phyloP scores from a whole-genome alignment of 2,113 vertebrate species.

The Gopherus flavomarginatus region DNA sequence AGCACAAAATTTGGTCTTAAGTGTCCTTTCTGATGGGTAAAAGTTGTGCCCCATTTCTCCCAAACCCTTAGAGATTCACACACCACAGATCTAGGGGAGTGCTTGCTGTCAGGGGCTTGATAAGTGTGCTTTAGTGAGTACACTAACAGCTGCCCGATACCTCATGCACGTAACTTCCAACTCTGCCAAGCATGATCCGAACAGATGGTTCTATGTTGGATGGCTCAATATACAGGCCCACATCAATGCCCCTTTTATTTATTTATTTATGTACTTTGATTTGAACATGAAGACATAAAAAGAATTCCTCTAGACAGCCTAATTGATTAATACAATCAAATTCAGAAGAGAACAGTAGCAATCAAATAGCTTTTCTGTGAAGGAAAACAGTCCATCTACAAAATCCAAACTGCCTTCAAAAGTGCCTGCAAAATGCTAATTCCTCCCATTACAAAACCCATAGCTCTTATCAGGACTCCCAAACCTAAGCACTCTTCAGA shows the following conservation, averaged over 20 bases:
- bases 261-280: not conserved
- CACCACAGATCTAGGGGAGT: not conserved
- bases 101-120: not conserved
- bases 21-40: not conserved
- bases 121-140: not conserved
- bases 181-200: accelerated
- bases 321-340: not conserved
- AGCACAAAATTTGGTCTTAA: not conserved
- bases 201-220: not conserved
- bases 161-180: not conserved
- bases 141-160: slow-evolving; percentile 8
- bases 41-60: not conserved
- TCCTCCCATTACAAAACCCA: not conserved
- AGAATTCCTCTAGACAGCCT: not conserved
- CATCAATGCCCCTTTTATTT: not conserved
- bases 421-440: not conserved
- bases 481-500: not conserved
- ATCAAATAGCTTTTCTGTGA: not conserved
- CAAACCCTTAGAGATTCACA: slow-evolving; percentile 7
- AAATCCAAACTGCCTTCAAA: not conserved
- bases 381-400: not conserved
- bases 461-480: not conserved
- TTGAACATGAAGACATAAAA: not conserved
- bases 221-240: not conserved
- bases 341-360: not conserved